Evolutionary conservation across 53 echinoderm and acorn worm species (phyloP).

Genomic region (Crossaster papposus): DNA sequence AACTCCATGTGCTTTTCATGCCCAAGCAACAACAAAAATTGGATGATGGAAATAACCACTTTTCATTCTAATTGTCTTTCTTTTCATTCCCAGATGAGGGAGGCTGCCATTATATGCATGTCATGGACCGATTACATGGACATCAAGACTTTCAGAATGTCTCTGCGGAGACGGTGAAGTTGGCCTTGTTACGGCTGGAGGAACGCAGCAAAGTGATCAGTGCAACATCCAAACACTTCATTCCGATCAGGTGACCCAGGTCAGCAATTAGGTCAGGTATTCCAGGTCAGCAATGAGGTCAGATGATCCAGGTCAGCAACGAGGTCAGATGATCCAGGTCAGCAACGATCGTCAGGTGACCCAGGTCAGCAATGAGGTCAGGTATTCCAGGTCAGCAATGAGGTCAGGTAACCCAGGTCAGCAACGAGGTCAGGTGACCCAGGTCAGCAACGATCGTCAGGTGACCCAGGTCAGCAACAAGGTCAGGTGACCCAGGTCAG

Average conservation of each 20-base stretch:
- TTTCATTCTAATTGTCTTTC: not conserved
- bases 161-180: conserved; percentile 55
- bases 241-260: conserved; percentile 66
- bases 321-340: not conserved
- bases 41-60: no score
- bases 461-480: not conserved
- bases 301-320: not conserved
- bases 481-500: no score
- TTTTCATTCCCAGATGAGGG: conserved; percentile 63
- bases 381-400: not conserved
- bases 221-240: conserved; percentile 73
- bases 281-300: not conserved
- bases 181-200: conserved; percentile 68
- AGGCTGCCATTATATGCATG: conserved; percentile 83
- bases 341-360: not conserved
- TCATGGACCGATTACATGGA: conserved; percentile 73
- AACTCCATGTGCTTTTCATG: no score
- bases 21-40: no score
- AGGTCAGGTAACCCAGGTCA: not conserved
- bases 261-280: not conserved
- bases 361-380: not conserved
- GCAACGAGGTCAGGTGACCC: not conserved
- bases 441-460: not conserved
- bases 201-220: conserved; percentile 79
- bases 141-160: conserved; percentile 53